Evolutionary conservation across 2,113 vertebrate species (phyloP), one percentile per base, ranked within the genome.

Genomic region (Petaurus breviceps): DNA sequence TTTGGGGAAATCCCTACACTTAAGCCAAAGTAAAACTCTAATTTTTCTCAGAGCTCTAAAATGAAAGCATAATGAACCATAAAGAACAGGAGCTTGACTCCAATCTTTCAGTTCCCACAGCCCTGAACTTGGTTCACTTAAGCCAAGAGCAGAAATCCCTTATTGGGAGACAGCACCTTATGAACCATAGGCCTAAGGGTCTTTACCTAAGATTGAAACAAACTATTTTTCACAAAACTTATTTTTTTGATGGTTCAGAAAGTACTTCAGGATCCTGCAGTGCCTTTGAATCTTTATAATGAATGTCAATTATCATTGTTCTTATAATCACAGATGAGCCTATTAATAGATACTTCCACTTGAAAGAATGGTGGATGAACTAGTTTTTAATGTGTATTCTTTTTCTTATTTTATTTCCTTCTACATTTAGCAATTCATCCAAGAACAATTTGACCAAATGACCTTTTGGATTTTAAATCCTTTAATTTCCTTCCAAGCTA

Each of bases 231-330:
- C 68, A 84, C 68, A 43, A 84, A 43, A 84, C 7, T 43, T 43
- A 26, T 96, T 94, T 90, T 49, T 95, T 96, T 95, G 24, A 68
- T 94, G 90, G 94, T 93, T 95, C 96, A 23, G 24, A 90, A 96
- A 96, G 61, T 9, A 0, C 92, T 95, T 94, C 49, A 53, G 19
- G n/a, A 94, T 95, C 0, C 92, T 94, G 92, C 54, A 89, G 51
- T 89, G 50, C 37, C 11, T 93, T 19, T 28, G 24, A 6, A 5
- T 92, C 7, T 84, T 52, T 94, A 37, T 43, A 90, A 47, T 90
- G 25, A 89, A 37, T 90, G 95, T 28, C 91, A 43, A 8, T 96
- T 95, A 96, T 91, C 92, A 96, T 31, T 92, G 16, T 95, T 90
- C 31, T 93, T 84, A 43, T 84, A 84, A 84, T 0, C 95, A 49